phyloP scores from a whole-genome alignment of 1,140 invertebrate genomes.

The Caenorhabditis brenneri region DNA sequence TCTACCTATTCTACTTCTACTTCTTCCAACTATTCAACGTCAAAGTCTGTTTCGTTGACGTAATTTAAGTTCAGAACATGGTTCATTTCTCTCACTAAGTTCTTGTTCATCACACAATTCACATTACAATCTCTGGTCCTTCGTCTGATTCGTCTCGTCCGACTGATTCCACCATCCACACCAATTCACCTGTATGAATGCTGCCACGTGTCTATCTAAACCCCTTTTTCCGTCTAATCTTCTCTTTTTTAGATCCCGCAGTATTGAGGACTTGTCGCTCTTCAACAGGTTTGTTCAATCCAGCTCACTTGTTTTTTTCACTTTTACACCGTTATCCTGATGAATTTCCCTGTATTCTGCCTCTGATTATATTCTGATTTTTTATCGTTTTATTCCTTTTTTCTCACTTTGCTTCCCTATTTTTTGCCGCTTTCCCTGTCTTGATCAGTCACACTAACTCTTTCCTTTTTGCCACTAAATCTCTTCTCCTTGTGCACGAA shows the following conservation, averaged over 20 bases:
- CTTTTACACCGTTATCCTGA: background rate
- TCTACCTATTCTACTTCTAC: background rate
- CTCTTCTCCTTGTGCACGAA: background rate
- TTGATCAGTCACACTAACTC: background rate
- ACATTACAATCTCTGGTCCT: background rate
- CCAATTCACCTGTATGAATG: constrained; percentile 12
- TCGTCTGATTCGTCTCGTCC: background rate
- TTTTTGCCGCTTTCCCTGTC: constrained; percentile 14
- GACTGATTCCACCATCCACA: constrained; percentile 11
- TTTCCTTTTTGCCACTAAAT: background rate
- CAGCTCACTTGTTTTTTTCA: background rate
- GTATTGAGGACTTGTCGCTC: constrained; percentile 70
- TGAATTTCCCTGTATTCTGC: constrained; percentile 35
- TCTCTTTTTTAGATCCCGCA: constrained; percentile 65
- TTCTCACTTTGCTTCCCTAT: background rate
- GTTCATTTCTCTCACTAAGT: background rate
- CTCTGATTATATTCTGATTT: background rate
- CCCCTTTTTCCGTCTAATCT: background rate
- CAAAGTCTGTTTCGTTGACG: background rate
- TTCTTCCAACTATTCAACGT: background rate
- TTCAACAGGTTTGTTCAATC: constrained; percentile 68
- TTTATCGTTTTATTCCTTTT: background rate
- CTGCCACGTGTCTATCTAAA: constrained; percentile 3
- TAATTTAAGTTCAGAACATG: background rate
- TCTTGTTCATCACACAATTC: background rate